Conservation (phyloP, 1,140 invertebrate genomes). For the Plodia interpunctella region DNA sequence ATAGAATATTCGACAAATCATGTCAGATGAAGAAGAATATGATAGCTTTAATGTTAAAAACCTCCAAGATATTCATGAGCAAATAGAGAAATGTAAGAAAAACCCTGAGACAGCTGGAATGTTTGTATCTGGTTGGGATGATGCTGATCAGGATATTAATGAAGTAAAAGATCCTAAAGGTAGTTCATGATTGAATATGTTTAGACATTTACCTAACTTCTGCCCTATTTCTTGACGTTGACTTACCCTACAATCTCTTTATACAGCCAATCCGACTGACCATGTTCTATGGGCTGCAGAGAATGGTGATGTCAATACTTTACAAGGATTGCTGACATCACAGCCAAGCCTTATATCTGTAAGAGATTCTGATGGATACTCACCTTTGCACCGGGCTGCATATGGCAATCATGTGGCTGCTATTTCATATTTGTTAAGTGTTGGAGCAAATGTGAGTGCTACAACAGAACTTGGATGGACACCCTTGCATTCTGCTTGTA, state of each 20-base stretch:
- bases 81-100: slow-evolving; percentile 63
- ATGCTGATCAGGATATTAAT: slow-evolving; percentile 79
- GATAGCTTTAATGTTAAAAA: slow-evolving; percentile 26
- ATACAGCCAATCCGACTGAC: slow-evolving; percentile 80
- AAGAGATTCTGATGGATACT: slow-evolving; percentile 93
- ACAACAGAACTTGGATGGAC: slow-evolving; percentile 93
- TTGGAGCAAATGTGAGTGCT: slow-evolving; percentile 85
- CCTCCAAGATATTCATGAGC: slow-evolving; percentile 52
- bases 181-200: slow-evolving; percentile 38
- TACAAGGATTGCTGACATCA: slow-evolving; percentile 80
- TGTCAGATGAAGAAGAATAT: slow-evolving; percentile 61
- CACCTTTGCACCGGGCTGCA: slow-evolving; percentile 86
- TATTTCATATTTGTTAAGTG: slow-evolving; percentile 85
- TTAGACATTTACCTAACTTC: too few species aligned
- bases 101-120: slow-evolving; percentile 73
- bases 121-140: slow-evolving; percentile 83
- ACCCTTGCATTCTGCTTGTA: slow-evolving; percentile 93
- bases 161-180: slow-evolving; percentile 80
- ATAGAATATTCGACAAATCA: too few species aligned
- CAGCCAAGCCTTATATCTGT: slow-evolving; percentile 82
- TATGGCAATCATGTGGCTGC: slow-evolving; percentile 91
- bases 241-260: slow-evolving; percentile 1
- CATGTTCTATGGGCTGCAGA: slow-evolving; percentile 90
- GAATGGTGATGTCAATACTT: slow-evolving; percentile 83
- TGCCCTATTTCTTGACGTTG: too few species aligned